Percentiles rank a stretch among this genome's conserved stretches.
Evolutionary conservation across 2,888 invertebrate species (phyloP).

Genomic region (Frankliniella intonsa): DNA sequence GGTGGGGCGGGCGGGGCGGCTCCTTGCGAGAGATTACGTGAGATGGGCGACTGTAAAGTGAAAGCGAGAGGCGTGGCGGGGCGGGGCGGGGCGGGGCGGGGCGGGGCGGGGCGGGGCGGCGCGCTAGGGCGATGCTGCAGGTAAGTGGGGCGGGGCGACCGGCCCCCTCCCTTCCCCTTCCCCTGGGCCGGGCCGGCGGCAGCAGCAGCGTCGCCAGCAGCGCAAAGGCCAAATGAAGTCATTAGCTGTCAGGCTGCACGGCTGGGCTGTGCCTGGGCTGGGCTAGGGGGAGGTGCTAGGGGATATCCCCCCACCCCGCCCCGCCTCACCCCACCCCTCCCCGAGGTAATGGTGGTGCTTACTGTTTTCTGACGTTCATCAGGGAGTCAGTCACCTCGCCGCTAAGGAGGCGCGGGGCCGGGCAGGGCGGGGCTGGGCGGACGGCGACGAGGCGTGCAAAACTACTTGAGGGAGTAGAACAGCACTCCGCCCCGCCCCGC

Average conservation of each 20-base stretch:
- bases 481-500: no score
- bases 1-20: neutral
- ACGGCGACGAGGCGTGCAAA: no score
- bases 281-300: neutral
- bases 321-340: neutral
- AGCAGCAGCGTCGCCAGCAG: neutral
- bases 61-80: neutral
- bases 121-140: neutral
- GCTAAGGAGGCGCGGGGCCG: no score
- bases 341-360: no score
- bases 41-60: conserved; percentile 11
- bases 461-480: no score
- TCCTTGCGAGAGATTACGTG: conserved; percentile 17
- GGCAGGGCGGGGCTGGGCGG: no score
- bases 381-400: no score
- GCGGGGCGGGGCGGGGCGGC: neutral
- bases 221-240: conserved; percentile 6
- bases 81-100: neutral
- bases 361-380: no score
- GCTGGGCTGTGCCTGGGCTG: no score
- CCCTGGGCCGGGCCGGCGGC: neutral
- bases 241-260: neutral
- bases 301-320: neutral
- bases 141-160: no score
- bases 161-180: no score